Percentiles rank a stretch among this genome's conserved stretches.
Conservation (phyloP, 1,140 invertebrate genomes). For the Bombus polaris region DNA sequence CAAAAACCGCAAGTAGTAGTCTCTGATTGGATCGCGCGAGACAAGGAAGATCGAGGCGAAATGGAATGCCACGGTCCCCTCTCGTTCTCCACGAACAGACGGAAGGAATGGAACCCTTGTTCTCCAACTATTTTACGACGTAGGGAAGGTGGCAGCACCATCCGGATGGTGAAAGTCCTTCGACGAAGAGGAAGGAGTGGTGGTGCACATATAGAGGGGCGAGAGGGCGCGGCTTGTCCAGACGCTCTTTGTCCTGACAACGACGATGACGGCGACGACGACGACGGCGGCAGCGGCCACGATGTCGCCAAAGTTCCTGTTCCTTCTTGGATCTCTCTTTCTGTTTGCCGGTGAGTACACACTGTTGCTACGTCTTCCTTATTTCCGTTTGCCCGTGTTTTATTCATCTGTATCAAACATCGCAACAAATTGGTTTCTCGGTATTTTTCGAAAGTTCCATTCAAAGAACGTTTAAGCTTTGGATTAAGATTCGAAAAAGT, state of each 20-base stretch:
- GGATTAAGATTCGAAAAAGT: not conserved
- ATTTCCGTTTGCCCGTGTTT: not conserved
- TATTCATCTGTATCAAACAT: not conserved
- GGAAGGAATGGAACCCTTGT: slow-evolving; percentile 4
- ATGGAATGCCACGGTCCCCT: not conserved
- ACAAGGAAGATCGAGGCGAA: not conserved
- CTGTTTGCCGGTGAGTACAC: slow-evolving; percentile 80
- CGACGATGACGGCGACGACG: slow-evolving; percentile 79
- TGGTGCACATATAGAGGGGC: slow-evolving; percentile 82
- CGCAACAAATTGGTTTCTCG: not conserved
- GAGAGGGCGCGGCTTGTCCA: slow-evolving; percentile 83
- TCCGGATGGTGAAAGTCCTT: slow-evolving; percentile 81
- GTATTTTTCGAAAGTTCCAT: not conserved
- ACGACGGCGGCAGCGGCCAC: slow-evolving; percentile 62
- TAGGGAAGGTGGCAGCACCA: slow-evolving; percentile 79
- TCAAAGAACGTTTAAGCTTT: not conserved
- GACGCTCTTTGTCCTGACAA: slow-evolving; percentile 79
- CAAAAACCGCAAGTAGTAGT: not conserved
- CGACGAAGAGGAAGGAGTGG: slow-evolving; percentile 77
- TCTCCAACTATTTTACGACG: not conserved
- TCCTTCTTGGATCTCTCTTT: slow-evolving; percentile 77
- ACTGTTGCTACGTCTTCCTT: not conserved
- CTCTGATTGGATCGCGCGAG: no score
- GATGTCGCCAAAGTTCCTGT: slow-evolving; percentile 80
- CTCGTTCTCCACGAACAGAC: not conserved